Conservation (phyloP, 37 sponge, comb jelly and placozoan genomes). For the Amphimedon queenslandica region DNA sequence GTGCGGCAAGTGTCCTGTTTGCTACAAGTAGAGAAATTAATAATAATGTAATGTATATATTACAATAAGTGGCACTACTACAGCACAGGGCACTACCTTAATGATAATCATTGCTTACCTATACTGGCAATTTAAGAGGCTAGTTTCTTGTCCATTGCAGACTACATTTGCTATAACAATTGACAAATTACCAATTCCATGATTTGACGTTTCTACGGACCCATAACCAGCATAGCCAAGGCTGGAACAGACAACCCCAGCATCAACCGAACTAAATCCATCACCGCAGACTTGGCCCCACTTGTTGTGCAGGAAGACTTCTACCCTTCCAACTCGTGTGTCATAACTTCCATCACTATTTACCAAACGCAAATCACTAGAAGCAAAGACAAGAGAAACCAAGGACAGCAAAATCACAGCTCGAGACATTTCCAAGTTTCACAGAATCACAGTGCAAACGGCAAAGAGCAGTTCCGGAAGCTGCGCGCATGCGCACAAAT, state of each 20-base stretch:
- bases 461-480: neutral
- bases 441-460: neutral
- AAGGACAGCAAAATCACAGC: neutral
- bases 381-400: neutral
- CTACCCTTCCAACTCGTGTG: conserved; percentile 14
- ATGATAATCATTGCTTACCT: neutral
- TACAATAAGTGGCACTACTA: too few species aligned
- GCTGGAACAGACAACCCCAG: conserved; percentile 25
- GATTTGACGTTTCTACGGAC: neutral
- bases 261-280: conserved; percentile 17
- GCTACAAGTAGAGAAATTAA: neutral
- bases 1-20: neutral
- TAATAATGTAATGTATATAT: neutral
- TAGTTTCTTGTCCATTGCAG: conserved; percentile 21
- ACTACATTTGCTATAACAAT: conserved; percentile 6
- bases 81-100: too few species aligned
- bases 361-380: conserved; percentile 1
- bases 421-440: neutral
- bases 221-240: neutral
- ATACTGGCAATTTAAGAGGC: neutral
- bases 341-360: conserved; percentile 2
- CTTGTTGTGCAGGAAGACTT: conserved; percentile 5
- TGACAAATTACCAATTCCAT: neutral
- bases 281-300: conserved; percentile 36
- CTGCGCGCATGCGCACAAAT: neutral